Evolutionary conservation across 2,888 invertebrate genomes (phyloP), one percentile per base, ranked within the genome.

Genomic region (Barypeithes pellucidus): DNA sequence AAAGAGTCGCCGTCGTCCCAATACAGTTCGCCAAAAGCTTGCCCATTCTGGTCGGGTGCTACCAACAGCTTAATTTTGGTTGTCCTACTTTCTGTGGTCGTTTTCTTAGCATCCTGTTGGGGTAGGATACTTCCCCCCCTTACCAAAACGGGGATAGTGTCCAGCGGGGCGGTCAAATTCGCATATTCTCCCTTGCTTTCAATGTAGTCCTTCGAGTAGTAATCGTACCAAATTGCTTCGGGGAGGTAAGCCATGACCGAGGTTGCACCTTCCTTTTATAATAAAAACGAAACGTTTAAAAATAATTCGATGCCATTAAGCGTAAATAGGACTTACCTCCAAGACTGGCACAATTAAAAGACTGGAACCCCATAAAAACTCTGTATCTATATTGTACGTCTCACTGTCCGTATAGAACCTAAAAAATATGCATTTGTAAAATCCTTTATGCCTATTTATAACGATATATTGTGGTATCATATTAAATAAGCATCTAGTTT

Each of bases 1-100:
- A 92, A 85, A 69, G 92, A 91, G 72, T 93, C 92, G 0, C 95
- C 95, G 79, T 95, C 94, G 82, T 95, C 95, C 93, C 94, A 94
- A 86, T 92, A 94, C 8, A 95, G 86, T 73, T 91, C 88, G 0
- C 95, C 95, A 0, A 68, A 76, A 0, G 93, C 93, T 20, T 79
- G n/a, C n/a, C n/a, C n/a, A n/a, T n/a, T n/a, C n/a, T n/a, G n/a
- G n/a, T n/a, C n/a, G n/a, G n/a, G n/a, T n/a, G n/a, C n/a, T n/a
- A n/a, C n/a, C n/a, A n/a, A n/a, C n/a, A n/a, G n/a, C n/a, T n/a
- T n/a, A n/a, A n/a, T n/a, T n/a, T n/a, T n/a, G n/a, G n/a, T n/a
- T n/a, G n/a, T n/a, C n/a, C n/a, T n/a, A n/a, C n/a, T n/a, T n/a
- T n/a, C n/a, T n/a, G n/a, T n/a, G n/a, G n/a, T n/a, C n/a, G n/a